A percentile compares a stretch with the other conserved stretches of the same genome.
phyloP scores from a whole-genome alignment of 1,140 invertebrate genomes.

The Drosophila navojoa region DNA sequence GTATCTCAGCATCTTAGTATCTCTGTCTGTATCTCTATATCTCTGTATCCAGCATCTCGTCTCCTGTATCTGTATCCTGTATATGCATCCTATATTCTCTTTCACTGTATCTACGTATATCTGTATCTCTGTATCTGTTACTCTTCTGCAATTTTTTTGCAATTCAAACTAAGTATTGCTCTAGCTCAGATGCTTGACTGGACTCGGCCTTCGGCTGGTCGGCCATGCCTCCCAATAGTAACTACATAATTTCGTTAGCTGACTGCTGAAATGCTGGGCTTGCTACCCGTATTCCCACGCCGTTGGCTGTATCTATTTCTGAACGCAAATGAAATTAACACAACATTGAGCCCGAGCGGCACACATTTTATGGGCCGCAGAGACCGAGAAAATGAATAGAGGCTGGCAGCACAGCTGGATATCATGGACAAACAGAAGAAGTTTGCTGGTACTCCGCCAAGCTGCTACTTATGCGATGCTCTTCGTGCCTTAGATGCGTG shows the following conservation, averaged over 20 bases:
- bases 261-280: slow-evolving; percentile 46
- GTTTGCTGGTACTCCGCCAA: background rate
- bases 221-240: slow-evolving; percentile 1
- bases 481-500: slow-evolving; percentile 2
- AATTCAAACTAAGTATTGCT: background rate
- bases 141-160: no score
- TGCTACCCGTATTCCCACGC: slow-evolving; percentile 53
- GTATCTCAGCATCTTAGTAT: no score
- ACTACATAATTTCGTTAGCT: slow-evolving; percentile 61
- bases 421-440: slow-evolving; percentile 28
- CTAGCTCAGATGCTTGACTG: background rate
- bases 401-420: slow-evolving; percentile 22
- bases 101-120: no score
- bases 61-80: no score
- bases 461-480: slow-evolving; percentile 12
- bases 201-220: background rate
- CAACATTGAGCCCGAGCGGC: slow-evolving; percentile 51
- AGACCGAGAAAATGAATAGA: slow-evolving; percentile 25
- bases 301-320: slow-evolving; percentile 58
- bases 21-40: no score
- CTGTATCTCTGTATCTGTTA: no score
- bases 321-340: slow-evolving; percentile 75
- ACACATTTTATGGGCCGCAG: slow-evolving; percentile 24
- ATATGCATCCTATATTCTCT: no score
- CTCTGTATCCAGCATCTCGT: no score